Evolutionary conservation across 2,797 vertebrate species (phyloP), one percentile per base, ranked within the genome.

Genomic region (Rhinatrema bivittatum): DNA sequence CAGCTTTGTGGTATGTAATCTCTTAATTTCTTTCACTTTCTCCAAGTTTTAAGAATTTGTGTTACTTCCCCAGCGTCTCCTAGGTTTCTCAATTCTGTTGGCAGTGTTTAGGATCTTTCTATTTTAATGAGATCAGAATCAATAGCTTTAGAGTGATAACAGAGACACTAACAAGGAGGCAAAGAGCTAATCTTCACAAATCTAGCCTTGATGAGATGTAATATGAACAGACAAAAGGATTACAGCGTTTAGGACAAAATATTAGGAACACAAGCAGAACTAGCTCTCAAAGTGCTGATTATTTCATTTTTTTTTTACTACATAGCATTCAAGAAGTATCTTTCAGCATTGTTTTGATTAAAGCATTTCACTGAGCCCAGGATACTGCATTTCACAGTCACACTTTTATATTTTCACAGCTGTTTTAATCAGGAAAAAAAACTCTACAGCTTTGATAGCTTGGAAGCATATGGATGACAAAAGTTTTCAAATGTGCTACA

Each of bases 341-440:
- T 39, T 54, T 49, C 18, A n/a, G 46, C 50, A 45, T 64, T 49
- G 28, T 53, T 72, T 66, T 55, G 42, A 49, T 65, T 54, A 46
- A 42, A 42, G 43, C 56, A 42, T 61, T 56, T 32, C 26, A 56
- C 31, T 50, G 52, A 46, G 18, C 39, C 36, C 41, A 1, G 44
- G 53, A 38, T 60, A 55, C n/a, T n/a, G n/a, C n/a, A n/a, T 56
- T 64, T 61, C 37, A 41, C 39, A 23, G 46, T 65, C 58, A 43
- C 22, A 30, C 0, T 3, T 32, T 48, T 52, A 8, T 62, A 36
- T 61, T 72, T 70, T 67, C 36, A 47, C 46, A 56, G 46, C 32
- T 60, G 38, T 65, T 72, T 63, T 62, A 53, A 54, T 36, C 29
- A 46, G 65, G 53, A 63, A 55, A 60, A 49, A 12, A 42, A 48